Conservation (phyloP, 2,888 invertebrate species). For the Caradrina clavipalpis region DNA sequence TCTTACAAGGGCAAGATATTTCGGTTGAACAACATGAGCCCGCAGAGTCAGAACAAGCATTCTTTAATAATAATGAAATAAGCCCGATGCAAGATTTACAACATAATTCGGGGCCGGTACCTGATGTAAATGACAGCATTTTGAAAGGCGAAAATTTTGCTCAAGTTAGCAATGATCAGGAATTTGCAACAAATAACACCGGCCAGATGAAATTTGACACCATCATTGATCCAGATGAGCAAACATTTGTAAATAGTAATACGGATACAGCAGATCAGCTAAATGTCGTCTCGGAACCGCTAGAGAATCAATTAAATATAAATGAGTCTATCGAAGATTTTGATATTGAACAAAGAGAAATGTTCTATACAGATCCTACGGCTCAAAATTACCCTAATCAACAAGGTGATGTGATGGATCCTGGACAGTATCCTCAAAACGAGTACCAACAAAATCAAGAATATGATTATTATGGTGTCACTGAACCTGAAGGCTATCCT, state of each 20-base stretch:
- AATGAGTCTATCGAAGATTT: slow-evolving; percentile 71
- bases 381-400: slow-evolving; percentile 67
- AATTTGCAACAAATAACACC: slow-evolving; percentile 61
- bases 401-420: slow-evolving; percentile 51
- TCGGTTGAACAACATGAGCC: slow-evolving; percentile 39
- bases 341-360: slow-evolving; percentile 77
- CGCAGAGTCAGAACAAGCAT: slow-evolving; percentile 43
- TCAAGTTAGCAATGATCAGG: slow-evolving; percentile 63
- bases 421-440: slow-evolving; percentile 62
- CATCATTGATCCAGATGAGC: slow-evolving; percentile 58
- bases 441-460: slow-evolving; percentile 70
- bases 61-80: slow-evolving; percentile 54
- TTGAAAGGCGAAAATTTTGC: slow-evolving; percentile 59
- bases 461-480: slow-evolving; percentile 75
- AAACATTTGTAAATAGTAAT: slow-evolving; percentile 30
- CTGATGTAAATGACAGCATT: slow-evolving; percentile 14
- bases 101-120: slow-evolving; percentile 39
- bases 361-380: slow-evolving; percentile 78
- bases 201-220: slow-evolving; percentile 59
- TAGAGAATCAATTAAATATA: slow-evolving; percentile 24
- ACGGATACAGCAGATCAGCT: slow-evolving; percentile 31
- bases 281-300: slow-evolving; percentile 16
- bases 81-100: slow-evolving; percentile 53
- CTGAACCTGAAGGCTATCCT: slow-evolving; percentile 68
- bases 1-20: slow-evolving; percentile 36